phyloP scores from a whole-genome alignment of 2,888 invertebrate genomes.

The Sycophila texana region DNA sequence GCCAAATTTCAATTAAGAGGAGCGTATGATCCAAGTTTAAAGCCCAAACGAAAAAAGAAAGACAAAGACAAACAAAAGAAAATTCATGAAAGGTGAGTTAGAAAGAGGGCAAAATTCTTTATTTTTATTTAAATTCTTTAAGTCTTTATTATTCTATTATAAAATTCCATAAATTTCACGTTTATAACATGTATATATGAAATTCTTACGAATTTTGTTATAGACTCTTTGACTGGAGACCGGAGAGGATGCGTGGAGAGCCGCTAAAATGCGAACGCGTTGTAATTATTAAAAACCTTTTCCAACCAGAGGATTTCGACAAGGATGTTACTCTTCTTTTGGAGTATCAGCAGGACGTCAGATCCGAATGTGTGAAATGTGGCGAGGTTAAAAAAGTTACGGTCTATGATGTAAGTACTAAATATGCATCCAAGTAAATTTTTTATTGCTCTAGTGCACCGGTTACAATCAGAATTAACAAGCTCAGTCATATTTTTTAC shows the following conservation, averaged over 20 bases:
- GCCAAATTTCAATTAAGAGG: constrained; percentile 98
- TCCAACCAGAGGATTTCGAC: constrained; percentile 92
- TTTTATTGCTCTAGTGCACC: constrained; percentile 3
- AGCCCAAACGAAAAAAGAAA: constrained; percentile 92
- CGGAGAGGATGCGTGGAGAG: constrained; percentile 92
- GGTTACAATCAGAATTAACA: constrained; percentile 20
- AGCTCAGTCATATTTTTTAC: constrained; percentile 18
- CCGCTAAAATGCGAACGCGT: constrained; percentile 91
- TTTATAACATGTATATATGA: no score
- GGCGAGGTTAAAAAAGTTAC: constrained; percentile 94
- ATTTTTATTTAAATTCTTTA: no score
- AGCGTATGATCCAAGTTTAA: constrained; percentile 92
- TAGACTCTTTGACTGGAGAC: constrained; percentile 96
- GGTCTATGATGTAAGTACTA: constrained; percentile 88
- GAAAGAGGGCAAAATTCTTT: background rate
- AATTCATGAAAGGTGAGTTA: constrained; percentile 89
- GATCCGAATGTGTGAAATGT: constrained; percentile 92
- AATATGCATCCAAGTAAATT: constrained; percentile 39
- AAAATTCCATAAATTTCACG: constrained; percentile 38
- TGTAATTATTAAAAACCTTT: constrained; percentile 95
- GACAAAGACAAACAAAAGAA: constrained; percentile 92
- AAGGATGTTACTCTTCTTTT: constrained; percentile 91
- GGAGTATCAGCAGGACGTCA: constrained; percentile 93
- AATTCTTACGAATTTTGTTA: constrained; percentile 52
- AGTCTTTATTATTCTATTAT: background rate